Conservation (phyloP, 1,140 invertebrate species). For the Rhagoletis zephyria region DNA sequence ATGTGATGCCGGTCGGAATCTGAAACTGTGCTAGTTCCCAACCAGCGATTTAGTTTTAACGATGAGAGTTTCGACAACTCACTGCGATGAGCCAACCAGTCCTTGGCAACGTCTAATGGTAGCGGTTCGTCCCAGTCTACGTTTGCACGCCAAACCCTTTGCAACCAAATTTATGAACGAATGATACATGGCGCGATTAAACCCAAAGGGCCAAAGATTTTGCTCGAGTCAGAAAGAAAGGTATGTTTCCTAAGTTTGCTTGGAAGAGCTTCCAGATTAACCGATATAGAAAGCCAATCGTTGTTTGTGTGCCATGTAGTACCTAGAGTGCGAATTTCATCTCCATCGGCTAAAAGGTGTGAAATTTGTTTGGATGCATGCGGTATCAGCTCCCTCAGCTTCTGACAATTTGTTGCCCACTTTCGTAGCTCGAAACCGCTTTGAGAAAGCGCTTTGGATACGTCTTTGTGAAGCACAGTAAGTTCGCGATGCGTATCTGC, state of each 20-base stretch:
- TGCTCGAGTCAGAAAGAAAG: no score
- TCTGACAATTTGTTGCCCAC: slow-evolving; percentile 5
- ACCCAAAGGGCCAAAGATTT: neutral
- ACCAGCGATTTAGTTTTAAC: no score
- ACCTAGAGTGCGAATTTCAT: no score
- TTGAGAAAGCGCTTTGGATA: neutral
- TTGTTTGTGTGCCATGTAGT: neutral
- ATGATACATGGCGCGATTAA: neutral
- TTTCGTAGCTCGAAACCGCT: slow-evolving; percentile 1
- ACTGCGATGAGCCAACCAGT: no score
- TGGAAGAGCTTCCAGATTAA: neutral
- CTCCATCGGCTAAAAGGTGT: neutral
- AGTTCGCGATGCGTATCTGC: neutral
- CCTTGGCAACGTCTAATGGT: no score
- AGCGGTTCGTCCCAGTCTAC: no score
- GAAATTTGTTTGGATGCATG: neutral
- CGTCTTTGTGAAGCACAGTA: neutral
- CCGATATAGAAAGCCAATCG: neutral
- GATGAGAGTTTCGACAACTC: no score
- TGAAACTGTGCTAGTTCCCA: no score
- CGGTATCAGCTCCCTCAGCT: neutral
- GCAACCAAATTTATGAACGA: neutral
- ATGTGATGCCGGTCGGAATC: neutral
- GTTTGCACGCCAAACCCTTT: neutral
- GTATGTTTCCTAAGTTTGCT: neutral